Evolutionary conservation across 1,140 invertebrate genomes (phyloP).

Genomic region (Solen grandis): DNA sequence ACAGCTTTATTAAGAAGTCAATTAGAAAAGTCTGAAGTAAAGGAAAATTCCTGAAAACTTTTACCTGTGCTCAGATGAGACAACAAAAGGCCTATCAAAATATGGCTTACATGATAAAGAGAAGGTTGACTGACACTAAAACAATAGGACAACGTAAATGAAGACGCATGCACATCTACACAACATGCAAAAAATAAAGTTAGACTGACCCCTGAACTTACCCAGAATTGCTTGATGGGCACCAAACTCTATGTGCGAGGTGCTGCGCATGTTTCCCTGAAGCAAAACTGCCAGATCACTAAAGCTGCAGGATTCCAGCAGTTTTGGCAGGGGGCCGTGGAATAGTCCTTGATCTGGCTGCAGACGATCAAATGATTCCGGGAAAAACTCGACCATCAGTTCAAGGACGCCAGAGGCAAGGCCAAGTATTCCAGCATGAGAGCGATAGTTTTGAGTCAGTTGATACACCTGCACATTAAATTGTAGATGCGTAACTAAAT

Average conservation of each 20-base stretch:
- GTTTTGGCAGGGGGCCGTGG: constrained; percentile 72
- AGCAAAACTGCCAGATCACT: constrained; percentile 69
- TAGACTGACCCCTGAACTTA: not conserved
- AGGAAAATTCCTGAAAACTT: too few relatives aligned
- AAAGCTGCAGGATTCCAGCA: constrained; percentile 75
- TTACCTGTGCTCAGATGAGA: not conserved
- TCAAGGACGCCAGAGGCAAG: constrained; percentile 77
- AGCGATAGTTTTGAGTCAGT: constrained; percentile 77
- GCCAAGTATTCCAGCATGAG: constrained; percentile 75
- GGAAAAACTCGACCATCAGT: constrained; percentile 75
- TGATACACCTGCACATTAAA: constrained; percentile 73
- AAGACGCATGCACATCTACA: not conserved
- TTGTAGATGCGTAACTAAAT: too few relatives aligned
- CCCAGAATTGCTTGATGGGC: constrained; percentile 64
- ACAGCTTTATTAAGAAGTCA: too few relatives aligned
- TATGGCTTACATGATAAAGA: not conserved
- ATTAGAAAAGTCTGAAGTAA: too few relatives aligned
- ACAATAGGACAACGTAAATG: not conserved
- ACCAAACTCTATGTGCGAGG: constrained; percentile 66
- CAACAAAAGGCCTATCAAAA: not conserved
- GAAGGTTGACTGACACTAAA: not conserved
- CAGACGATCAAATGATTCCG: constrained; percentile 76
- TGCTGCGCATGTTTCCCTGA: constrained; percentile 71
- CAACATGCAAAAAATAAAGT: not conserved
- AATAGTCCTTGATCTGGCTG: constrained; percentile 76